Conservation (phyloP, 2,797 vertebrate genomes). For the Lithobates sylvaticus region DNA sequence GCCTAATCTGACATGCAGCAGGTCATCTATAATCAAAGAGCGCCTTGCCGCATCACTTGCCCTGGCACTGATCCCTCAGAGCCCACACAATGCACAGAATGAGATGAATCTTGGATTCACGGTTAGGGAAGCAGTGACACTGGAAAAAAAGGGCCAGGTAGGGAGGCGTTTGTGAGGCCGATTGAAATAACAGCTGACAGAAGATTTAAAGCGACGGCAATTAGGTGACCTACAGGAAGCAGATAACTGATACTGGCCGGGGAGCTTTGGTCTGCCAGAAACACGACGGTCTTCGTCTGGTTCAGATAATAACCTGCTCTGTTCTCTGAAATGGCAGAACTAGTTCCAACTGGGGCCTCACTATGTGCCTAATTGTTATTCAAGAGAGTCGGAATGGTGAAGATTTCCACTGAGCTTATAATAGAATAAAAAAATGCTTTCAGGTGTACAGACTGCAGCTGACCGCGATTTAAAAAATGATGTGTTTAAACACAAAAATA, state of each 20-base stretch:
- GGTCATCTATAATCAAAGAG: slow-evolving; percentile 70
- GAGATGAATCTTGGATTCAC: slow-evolving; percentile 56
- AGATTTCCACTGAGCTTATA: slow-evolving; percentile 65
- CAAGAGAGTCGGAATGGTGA: slow-evolving; percentile 52
- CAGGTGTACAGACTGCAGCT: neutral
- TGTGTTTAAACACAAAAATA: neutral
- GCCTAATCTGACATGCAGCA: slow-evolving; percentile 73
- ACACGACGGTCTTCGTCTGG: slow-evolving; percentile 70
- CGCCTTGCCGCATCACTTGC: slow-evolving; percentile 67
- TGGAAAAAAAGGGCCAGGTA: slow-evolving; percentile 71
- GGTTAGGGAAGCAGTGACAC: slow-evolving; percentile 39
- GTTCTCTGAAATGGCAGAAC: slow-evolving; percentile 66
- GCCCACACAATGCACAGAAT: slow-evolving; percentile 60
- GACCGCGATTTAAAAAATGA: neutral
- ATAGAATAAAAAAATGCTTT: slow-evolving; percentile 6
- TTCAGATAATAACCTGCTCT: slow-evolving; percentile 67
- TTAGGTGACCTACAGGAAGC: slow-evolving; percentile 77
- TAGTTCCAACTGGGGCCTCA: slow-evolving; percentile 62
- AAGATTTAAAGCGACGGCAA: slow-evolving; percentile 71
- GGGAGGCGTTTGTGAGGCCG: slow-evolving; percentile 78
- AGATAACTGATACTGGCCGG: slow-evolving; percentile 75
- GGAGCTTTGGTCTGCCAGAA: slow-evolving; percentile 71
- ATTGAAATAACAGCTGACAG: slow-evolving; percentile 79
- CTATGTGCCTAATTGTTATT: slow-evolving; percentile 67
- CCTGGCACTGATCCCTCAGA: slow-evolving; percentile 62